phyloP scores from a whole-genome alignment of 2,113 vertebrate genomes.

The Ellobius talpinus region DNA sequence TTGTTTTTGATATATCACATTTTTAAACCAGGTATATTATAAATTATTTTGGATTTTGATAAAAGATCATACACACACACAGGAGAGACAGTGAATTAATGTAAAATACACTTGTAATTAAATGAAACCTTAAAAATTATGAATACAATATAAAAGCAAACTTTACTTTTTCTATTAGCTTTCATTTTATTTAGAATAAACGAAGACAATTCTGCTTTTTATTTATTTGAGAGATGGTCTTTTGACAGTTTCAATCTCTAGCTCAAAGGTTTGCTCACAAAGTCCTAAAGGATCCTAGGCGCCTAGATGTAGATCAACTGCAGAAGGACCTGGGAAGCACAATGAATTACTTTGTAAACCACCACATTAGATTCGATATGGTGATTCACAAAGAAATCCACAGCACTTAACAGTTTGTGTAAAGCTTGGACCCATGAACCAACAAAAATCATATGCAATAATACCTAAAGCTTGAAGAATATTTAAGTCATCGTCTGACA shows the following conservation, averaged over 20 bases:
- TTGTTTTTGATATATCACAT: background rate
- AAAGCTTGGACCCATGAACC: constrained; percentile 69
- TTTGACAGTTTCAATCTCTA: constrained; percentile 35
- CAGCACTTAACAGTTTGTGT: constrained; percentile 78
- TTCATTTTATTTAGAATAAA: too few relatives aligned
- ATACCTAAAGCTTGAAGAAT: background rate
- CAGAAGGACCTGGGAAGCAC: constrained; percentile 77
- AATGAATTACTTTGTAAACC: constrained; percentile 84
- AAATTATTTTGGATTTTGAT: background rate
- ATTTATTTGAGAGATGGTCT: background rate
- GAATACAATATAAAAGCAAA: too few relatives aligned
- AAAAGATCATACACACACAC: background rate
- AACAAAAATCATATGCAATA: constrained; percentile 57
- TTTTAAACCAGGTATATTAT: background rate
- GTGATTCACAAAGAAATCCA: constrained; percentile 85
- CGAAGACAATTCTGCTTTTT: constrained; percentile 20
- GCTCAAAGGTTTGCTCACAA: constrained; percentile 60
- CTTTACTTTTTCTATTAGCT: too few relatives aligned
- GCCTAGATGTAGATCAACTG: constrained; percentile 68
- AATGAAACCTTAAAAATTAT: background rate
- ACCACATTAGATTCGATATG: constrained; percentile 80
- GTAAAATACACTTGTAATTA: constrained; percentile 42
- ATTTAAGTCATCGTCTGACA: background rate
- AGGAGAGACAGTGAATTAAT: background rate
- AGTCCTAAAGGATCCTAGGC: constrained; percentile 52